Percentiles rank a stretch among this genome's conserved stretches.
Evolutionary conservation across 2,888 invertebrate species (phyloP).

Genomic region (Malacosoma neustria): DNA sequence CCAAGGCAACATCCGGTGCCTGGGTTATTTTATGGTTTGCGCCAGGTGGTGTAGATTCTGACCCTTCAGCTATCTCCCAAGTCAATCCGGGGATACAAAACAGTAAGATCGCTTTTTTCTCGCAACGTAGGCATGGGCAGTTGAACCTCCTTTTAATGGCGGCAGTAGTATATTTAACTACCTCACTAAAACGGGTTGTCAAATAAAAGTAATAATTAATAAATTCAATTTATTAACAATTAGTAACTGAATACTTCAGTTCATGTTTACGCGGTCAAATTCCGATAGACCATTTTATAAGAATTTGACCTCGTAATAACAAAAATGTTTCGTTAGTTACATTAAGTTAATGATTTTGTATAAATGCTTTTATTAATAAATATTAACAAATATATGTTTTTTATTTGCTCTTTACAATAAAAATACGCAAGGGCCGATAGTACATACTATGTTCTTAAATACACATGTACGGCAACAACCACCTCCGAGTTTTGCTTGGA

Average conservation of each 20-base stretch:
- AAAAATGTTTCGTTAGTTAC: slow-evolving; percentile 62
- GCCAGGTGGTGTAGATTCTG: too few relatives aligned
- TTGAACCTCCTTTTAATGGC: too few relatives aligned
- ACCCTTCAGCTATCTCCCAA: too few relatives aligned
- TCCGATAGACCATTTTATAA: slow-evolving; percentile 17
- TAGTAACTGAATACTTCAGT: slow-evolving; percentile 58
- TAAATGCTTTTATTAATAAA: slow-evolving; percentile 61
- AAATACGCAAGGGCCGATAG: background rate
- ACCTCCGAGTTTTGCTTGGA: too few relatives aligned
- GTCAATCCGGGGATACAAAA: too few relatives aligned
- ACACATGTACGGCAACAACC: too few relatives aligned
- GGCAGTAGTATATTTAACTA: too few relatives aligned
- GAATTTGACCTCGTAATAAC: slow-evolving; percentile 44
- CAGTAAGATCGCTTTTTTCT: too few relatives aligned
- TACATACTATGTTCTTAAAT: background rate
- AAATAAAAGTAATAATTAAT: slow-evolving; percentile 34
- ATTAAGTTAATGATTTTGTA: slow-evolving; percentile 42
- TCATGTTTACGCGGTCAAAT: slow-evolving; percentile 32
- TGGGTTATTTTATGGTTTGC: too few relatives aligned
- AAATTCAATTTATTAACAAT: slow-evolving; percentile 72
- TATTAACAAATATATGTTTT: slow-evolving; percentile 64
- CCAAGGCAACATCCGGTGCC: too few relatives aligned
- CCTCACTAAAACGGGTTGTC: slow-evolving; percentile 7
- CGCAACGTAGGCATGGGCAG: too few relatives aligned
- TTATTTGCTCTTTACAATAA: slow-evolving; percentile 12